These are phyloP conservation scores for Antigone vipio DNA, from an alignment of 2,113 vertebrate species.

Conservation along the genomic window DNA sequence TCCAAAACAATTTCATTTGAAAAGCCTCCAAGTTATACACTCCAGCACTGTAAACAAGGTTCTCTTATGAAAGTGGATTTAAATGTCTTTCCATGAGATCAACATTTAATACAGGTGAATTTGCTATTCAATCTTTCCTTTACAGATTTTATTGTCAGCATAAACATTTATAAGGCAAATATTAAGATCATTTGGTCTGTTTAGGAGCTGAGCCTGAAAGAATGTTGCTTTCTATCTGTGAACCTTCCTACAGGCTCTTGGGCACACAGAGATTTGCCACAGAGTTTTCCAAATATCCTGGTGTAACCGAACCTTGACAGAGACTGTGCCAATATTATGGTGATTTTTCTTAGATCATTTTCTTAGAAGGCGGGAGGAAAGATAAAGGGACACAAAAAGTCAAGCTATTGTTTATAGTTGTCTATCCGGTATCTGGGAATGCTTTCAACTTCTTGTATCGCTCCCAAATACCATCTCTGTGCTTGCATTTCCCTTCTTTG, in stretches of 20 bases:
- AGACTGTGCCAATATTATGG: not conserved
- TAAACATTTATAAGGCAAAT: slow-evolving; percentile 24
- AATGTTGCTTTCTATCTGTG: not conserved
- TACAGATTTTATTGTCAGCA: not conserved
- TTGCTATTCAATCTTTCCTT: not conserved
- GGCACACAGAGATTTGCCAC: not conserved
- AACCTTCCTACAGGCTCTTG: not conserved
- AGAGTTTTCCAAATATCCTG: not conserved
- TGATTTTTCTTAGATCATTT: not conserved
- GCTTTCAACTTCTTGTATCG: not conserved
- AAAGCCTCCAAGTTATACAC: slow-evolving; percentile 17
- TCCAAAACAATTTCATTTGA: slow-evolving; percentile 13
- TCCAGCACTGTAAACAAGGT: not conserved
- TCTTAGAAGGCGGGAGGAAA: not conserved
- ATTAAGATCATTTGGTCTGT: not conserved
- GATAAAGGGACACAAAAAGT: not conserved
- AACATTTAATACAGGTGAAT: not conserved
- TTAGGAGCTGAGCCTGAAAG: not conserved
- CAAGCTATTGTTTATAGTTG: not conserved
- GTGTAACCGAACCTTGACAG: not conserved
- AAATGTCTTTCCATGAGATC: not conserved
- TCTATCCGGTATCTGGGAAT: not conserved
- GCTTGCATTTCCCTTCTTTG: not conserved
- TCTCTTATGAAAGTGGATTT: not conserved
- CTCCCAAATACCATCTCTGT: not conserved